Evolutionary conservation across 1,140 invertebrate species (phyloP).

Genomic region (Dendrolimus punctatus): DNA sequence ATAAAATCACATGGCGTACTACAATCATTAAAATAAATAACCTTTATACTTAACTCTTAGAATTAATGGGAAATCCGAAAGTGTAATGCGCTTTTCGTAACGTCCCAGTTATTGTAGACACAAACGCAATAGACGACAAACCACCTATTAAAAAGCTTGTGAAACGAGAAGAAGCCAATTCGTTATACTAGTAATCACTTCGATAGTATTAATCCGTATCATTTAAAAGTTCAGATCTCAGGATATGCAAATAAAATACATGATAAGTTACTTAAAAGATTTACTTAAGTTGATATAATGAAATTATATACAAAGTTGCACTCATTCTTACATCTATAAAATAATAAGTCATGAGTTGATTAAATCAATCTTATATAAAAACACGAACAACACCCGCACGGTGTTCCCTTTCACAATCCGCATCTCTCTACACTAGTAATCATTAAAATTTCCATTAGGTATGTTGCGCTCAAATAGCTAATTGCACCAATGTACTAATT

Average conservation of each 20-base stretch:
- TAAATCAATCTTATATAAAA: slow-evolving; percentile 67
- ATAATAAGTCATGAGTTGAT: slow-evolving; percentile 63
- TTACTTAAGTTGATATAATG: slow-evolving; percentile 68
- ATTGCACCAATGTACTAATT: slow-evolving; percentile 45
- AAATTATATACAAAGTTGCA: slow-evolving; percentile 67
- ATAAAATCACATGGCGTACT: too few relatives aligned
- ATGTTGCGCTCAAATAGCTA: slow-evolving; percentile 38
- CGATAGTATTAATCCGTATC: neutral
- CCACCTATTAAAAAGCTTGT: neutral
- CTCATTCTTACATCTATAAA: slow-evolving; percentile 59
- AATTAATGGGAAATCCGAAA: too few relatives aligned
- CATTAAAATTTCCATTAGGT: slow-evolving; percentile 28
- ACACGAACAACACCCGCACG: slow-evolving; percentile 38
- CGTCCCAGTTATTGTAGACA: neutral
- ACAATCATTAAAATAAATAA: too few relatives aligned
- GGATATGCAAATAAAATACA: slow-evolving; percentile 55
- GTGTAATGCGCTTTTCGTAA: too few relatives aligned
- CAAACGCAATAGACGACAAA: neutral
- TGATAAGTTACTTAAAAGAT: slow-evolving; percentile 64
- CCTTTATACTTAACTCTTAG: too few relatives aligned
- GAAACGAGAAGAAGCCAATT: slow-evolving; percentile 14
- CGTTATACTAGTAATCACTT: neutral
- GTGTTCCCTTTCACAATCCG: slow-evolving; percentile 43
- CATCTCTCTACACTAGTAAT: slow-evolving; percentile 40
- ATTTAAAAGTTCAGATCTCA: slow-evolving; percentile 51